phyloP scores from a whole-genome alignment of 2,113 vertebrate genomes.

The Actenoides lindsayi region DNA sequence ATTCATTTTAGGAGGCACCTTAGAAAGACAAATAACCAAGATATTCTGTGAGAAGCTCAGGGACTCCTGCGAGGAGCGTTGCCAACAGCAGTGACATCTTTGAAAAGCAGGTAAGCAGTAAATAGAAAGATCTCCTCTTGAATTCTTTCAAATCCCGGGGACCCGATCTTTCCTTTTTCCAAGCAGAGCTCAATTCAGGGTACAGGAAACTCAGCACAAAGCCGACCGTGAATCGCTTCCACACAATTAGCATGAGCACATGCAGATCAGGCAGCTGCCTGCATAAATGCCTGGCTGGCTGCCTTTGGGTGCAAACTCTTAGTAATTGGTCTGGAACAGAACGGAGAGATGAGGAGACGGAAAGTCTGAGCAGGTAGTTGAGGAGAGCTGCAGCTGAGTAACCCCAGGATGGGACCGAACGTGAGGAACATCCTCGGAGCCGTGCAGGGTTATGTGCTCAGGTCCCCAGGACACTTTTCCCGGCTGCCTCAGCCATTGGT shows the following conservation, averaged over 20 bases:
- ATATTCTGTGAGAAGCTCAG: rapidly evolving
- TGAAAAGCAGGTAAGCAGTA: neutral
- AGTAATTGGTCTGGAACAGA: neutral
- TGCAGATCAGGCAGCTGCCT: constrained; percentile 39
- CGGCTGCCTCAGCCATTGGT: neutral
- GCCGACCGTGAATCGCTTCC: neutral
- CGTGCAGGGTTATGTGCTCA: rapidly evolving
- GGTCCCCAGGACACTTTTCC: neutral
- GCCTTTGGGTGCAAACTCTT: neutral
- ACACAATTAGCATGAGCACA: neutral
- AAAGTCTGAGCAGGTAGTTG: neutral
- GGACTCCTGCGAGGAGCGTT: neutral
- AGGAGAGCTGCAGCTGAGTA: neutral
- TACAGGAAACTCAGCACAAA: neutral
- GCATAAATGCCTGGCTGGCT: neutral
- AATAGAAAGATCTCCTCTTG: neutral
- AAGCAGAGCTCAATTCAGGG: neutral
- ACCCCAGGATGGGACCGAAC: rapidly evolving
- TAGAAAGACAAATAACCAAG: neutral
- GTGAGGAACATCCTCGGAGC: neutral
- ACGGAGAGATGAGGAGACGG: rapidly evolving
- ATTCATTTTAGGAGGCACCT: neutral
- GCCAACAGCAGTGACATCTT: rapidly evolving
- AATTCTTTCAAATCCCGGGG: neutral
- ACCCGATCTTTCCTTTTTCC: neutral